A percentile compares a stretch with the other conserved stretches of the same genome.
Evolutionary conservation across 2,888 invertebrate species (phyloP).

Genomic region (Colletes collaris): DNA sequence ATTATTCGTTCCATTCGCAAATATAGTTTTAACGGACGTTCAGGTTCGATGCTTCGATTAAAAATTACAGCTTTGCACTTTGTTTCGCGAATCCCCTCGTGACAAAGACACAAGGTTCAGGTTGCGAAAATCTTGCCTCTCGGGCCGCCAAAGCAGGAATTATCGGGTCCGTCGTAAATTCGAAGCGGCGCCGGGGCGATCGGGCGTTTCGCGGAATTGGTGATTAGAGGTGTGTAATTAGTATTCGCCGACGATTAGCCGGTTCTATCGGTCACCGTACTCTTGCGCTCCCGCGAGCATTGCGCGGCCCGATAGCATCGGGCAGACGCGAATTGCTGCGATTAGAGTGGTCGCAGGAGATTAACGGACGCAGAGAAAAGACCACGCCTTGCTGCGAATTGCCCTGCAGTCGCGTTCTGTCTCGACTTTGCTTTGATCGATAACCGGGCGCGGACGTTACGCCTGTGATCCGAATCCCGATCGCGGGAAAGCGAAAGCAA

Average conservation of each 20-base stretch:
- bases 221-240: constrained; percentile 66
- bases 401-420: constrained; percentile 28
- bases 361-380: constrained; percentile 62
- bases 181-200: constrained; percentile 5
- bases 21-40: too few relatives aligned
- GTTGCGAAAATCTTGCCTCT: constrained; percentile 21
- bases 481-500: constrained; percentile 11
- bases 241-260: constrained; percentile 66
- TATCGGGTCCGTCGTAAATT: constrained; percentile 53
- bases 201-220: constrained; percentile 54
- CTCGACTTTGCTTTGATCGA: constrained; percentile 52
- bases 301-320: constrained; percentile 45
- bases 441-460: constrained; percentile 30
- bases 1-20: too few relatives aligned
- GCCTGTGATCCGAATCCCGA: constrained; percentile 13
- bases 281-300: constrained; percentile 49
- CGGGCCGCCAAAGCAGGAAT: constrained; percentile 19
- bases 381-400: constrained; percentile 54
- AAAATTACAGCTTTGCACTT: too few relatives aligned
- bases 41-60: too few relatives aligned
- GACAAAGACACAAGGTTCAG: too few relatives aligned
- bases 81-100: too few relatives aligned
- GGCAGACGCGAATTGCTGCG: constrained; percentile 58
- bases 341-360: constrained; percentile 58
- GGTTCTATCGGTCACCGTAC: constrained; percentile 61